Conservation (phyloP, 2,888 invertebrate species). For the Chrysolina americana region DNA sequence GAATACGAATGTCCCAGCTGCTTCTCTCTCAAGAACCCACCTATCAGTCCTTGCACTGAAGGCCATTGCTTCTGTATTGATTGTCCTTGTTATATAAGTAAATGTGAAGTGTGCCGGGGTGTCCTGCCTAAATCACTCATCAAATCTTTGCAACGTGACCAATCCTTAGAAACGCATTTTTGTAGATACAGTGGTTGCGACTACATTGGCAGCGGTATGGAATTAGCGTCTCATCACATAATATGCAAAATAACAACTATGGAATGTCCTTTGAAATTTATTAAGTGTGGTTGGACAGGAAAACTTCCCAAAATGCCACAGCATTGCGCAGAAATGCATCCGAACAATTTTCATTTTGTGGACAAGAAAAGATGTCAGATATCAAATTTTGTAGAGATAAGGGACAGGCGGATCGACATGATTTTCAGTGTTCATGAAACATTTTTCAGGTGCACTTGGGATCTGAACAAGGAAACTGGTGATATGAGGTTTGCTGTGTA, state of each 20-base stretch:
- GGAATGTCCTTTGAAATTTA: conserved; percentile 49
- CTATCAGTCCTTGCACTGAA: no score
- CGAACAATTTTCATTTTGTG: conserved; percentile 48
- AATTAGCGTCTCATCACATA: conserved; percentile 52
- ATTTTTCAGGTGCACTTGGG: conserved; percentile 54
- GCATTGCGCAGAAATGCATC: conserved; percentile 53
- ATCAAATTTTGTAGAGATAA: conserved; percentile 32
- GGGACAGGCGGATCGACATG: conserved; percentile 39
- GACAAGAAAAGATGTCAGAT: conserved; percentile 49
- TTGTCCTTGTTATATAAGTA: no score
- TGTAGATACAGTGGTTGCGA: conserved; percentile 41
- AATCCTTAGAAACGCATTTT: no score
- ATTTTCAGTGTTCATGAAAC: conserved; percentile 50
- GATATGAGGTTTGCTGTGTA: conserved; percentile 55
- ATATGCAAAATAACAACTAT: conserved; percentile 47
- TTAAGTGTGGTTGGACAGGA: conserved; percentile 53
- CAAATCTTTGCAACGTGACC: no score
- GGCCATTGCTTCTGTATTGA: no score
- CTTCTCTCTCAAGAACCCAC: no score
- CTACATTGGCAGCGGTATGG: conserved; percentile 40
- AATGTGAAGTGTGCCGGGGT: no score
- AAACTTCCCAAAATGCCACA: conserved; percentile 39
- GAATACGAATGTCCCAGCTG: no score
- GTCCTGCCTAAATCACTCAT: no score
- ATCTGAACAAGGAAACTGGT: conserved; percentile 52